These are phyloP conservation scores for Bolinopsis microptera DNA, from an alignment of 37 sponge, comb jelly and placozoan genomes.

Conservation along the genomic window DNA sequence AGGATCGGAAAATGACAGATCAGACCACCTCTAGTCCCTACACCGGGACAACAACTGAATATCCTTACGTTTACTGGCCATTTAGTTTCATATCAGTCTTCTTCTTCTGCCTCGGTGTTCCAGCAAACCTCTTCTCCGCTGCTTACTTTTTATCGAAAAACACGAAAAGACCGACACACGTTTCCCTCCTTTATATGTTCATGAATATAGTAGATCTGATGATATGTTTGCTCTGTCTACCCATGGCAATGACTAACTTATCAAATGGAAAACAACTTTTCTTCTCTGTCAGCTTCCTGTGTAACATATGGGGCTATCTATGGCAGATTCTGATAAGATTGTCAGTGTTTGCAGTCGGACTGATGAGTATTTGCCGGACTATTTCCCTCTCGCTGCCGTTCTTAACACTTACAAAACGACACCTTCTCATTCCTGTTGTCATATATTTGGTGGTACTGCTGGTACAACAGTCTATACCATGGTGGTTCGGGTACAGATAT, in stretches of 20 bases:
- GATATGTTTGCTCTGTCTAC: slow-evolving; percentile 31
- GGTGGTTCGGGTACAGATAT: slow-evolving; percentile 23
- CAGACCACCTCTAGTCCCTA: neutral
- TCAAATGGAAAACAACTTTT: neutral
- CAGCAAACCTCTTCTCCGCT: slow-evolving; percentile 42
- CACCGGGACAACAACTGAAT: neutral
- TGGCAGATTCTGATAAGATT: neutral
- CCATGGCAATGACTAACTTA: neutral
- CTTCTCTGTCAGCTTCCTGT: slow-evolving; percentile 38
- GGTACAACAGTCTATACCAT: slow-evolving; percentile 37
- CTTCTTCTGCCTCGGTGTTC: slow-evolving; percentile 17
- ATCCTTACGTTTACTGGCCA: neutral
- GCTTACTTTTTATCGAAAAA: slow-evolving; percentile 40
- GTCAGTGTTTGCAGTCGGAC: slow-evolving; percentile 31
- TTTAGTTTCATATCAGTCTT: neutral
- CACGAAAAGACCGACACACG: neutral
- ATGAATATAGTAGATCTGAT: slow-evolving; percentile 25
- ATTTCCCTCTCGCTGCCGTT: slow-evolving; percentile 4
- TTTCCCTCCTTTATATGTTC: slow-evolving; percentile 46
- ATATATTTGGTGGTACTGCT: slow-evolving; percentile 10
- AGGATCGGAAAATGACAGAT: neutral
- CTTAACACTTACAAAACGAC: neutral
- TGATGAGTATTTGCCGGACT: slow-evolving; percentile 49
- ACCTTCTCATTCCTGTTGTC: neutral
- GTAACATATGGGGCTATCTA: slow-evolving; percentile 9